These are phyloP conservation scores for Chloropsis hardwickii DNA, from an alignment of 2,113 vertebrate genomes.

Conservation along the genomic window DNA sequence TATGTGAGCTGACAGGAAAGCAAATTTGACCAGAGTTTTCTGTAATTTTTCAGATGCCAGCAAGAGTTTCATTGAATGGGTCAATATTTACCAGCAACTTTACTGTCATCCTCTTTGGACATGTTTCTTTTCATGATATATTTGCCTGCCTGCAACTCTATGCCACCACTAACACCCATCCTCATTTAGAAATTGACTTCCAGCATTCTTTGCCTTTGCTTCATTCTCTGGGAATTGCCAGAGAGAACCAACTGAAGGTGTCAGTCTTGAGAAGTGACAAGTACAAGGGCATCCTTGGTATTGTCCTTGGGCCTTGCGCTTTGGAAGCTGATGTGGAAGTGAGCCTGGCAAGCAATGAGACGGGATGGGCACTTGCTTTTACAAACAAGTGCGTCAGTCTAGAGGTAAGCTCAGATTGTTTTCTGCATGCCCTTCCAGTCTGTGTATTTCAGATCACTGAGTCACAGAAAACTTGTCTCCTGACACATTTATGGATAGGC, in stretches of 20 bases:
- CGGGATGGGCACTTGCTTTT: constrained; percentile 65
- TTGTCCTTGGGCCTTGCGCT: constrained; percentile 72
- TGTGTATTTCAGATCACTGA: not conserved
- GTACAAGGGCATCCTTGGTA: constrained; percentile 2
- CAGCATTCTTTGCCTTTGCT: constrained; percentile 67
- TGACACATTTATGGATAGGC: not conserved
- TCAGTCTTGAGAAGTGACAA: not conserved
- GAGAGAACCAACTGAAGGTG: constrained; percentile 54
- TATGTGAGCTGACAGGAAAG: not conserved
- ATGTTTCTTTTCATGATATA: constrained; percentile 11
- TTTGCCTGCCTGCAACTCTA: constrained; percentile 52
- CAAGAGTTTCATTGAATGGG: constrained; percentile 67
- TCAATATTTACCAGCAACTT: constrained; percentile 60
- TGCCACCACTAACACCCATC: not conserved
- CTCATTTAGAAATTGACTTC: constrained; percentile 59
- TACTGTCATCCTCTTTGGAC: constrained; percentile 28
- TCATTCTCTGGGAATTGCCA: constrained; percentile 65
- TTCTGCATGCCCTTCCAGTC: not conserved
- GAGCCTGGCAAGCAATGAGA: not conserved
- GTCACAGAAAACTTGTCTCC: not conserved
- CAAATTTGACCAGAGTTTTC: not conserved
- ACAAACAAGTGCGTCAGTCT: constrained; percentile 68
- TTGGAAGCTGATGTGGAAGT: constrained; percentile 61
- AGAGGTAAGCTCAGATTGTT: constrained; percentile 62
- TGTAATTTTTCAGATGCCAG: constrained; percentile 63